Evolutionary conservation across 2,797 vertebrate genomes (phyloP).

Genomic region (Xyrichtys novacula): DNA sequence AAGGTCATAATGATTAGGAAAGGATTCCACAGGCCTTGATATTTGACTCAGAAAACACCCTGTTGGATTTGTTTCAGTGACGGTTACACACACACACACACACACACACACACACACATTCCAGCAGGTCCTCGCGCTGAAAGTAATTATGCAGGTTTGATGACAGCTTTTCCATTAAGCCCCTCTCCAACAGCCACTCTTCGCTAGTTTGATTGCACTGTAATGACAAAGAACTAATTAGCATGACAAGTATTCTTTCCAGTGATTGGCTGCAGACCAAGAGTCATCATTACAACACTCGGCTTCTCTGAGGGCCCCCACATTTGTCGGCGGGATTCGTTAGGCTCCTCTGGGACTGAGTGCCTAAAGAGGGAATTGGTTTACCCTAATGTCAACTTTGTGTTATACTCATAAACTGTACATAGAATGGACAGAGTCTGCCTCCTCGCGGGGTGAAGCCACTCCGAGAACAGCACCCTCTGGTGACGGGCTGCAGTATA

Average conservation of each 20-base stretch:
- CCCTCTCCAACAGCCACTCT: constrained; percentile 44
- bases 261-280: constrained; percentile 56
- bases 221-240: constrained; percentile 67
- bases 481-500: too few relatives aligned
- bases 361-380: not conserved
- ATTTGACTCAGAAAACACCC: constrained; percentile 8
- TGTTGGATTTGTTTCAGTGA: not conserved
- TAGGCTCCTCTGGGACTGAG: not conserved
- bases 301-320: constrained; percentile 29
- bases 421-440: too few relatives aligned
- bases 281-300: constrained; percentile 49
- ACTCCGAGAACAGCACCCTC: too few relatives aligned
- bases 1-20: constrained; percentile 7
- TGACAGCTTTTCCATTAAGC: constrained; percentile 65
- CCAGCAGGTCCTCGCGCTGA: constrained; percentile 22
- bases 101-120: constrained; percentile 4
- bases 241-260: constrained; percentile 60
- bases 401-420: too few relatives aligned
- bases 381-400: constrained; percentile 30
- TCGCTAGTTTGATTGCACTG: constrained; percentile 62
- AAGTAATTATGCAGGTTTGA: constrained; percentile 61
- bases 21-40: constrained; percentile 9
- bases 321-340: not conserved
- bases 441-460: too few relatives aligned
- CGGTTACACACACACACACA: not conserved